Evolutionary conservation across 2,888 invertebrate species (phyloP), one percentile per base, ranked within the genome.

Genomic region (Amiota communis): DNA sequence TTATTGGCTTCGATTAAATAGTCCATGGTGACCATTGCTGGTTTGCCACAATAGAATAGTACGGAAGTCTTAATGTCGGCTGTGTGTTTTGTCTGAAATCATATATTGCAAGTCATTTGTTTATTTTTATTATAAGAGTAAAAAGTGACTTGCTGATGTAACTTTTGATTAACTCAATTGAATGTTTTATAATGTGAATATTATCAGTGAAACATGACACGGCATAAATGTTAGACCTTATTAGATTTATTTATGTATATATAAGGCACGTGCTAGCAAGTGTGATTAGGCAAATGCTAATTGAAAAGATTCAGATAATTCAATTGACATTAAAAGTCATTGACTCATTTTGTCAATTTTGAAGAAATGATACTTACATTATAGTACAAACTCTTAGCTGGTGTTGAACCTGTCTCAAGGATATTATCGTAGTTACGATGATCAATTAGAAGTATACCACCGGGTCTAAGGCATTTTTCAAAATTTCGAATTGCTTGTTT

Each of bases 391-490:
- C 95, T 96, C 88, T 95, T 95, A 49, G 94, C 92, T 0, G 96
- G 96, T 3, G 96, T 95, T 10, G 91, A 91, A 8, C 97, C 96
- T 15, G 92, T 92, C 72, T 93, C 92, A 78, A 97, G 92, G 77
- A 96, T 96, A 67, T 93, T 91, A 86, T 97, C 97, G 79, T 96
- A 97, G 88, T 97, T 97, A 84, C 97, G 93, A 85, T 97, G 97
- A 88, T 97, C 97, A 70, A 97, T 96, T 68, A 97, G 90, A 63
- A 97, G 90, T 13, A 96, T 91, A 0, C 97, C 97, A 6, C 96
- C 96, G 0, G 96, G 96, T 87, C 95, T 96, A 4, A 97, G 91
- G 88, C 96, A 95, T 81, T 92, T 92, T 78, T 95, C 93, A 87
- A 97, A 97, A 89, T 97, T 96, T 70, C 88, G 90, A 20, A 97